Conservation (phyloP, 1,140 invertebrate species). For the Megalopta genalis region DNA sequence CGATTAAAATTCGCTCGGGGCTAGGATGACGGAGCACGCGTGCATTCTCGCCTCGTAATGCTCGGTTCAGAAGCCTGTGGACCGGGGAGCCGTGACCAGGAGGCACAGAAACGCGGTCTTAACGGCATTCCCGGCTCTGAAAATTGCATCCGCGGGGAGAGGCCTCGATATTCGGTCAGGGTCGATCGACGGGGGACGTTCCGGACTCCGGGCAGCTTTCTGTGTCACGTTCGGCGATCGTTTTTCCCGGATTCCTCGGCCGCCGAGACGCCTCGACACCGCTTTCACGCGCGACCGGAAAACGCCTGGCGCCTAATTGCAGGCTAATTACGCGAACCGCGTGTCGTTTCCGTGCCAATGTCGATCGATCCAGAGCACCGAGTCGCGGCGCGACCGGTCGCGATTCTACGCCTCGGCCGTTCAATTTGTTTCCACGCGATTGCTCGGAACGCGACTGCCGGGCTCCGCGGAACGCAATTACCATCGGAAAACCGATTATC, state of each 20-base stretch:
- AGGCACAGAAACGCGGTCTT: slow-evolving; percentile 10
- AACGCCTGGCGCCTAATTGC: neutral
- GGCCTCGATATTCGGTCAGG: slow-evolving; percentile 30
- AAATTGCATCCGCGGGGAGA: neutral
- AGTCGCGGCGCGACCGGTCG: neutral
- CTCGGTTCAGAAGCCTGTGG: neutral
- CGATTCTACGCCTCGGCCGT: neutral
- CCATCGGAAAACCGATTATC: neutral
- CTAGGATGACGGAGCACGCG: neutral
- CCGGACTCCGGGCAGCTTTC: neutral
- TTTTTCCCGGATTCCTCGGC: neutral
- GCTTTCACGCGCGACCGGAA: neutral
- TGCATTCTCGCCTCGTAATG: neutral
- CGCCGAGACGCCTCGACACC: neutral
- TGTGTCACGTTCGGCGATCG: slow-evolving; percentile 5
- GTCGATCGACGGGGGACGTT: slow-evolving; percentile 7
- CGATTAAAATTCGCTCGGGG: neutral
- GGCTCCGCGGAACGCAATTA: neutral
- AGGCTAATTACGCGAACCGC: neutral
- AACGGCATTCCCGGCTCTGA: neutral
- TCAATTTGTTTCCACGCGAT: neutral
- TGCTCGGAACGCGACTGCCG: neutral
- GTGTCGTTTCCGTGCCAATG: neutral
- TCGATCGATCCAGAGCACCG: neutral
- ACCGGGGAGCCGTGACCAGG: slow-evolving; percentile 7